Conservation (phyloP, 1,140 invertebrate genomes). For the Parasteatoda tepidariorum region DNA sequence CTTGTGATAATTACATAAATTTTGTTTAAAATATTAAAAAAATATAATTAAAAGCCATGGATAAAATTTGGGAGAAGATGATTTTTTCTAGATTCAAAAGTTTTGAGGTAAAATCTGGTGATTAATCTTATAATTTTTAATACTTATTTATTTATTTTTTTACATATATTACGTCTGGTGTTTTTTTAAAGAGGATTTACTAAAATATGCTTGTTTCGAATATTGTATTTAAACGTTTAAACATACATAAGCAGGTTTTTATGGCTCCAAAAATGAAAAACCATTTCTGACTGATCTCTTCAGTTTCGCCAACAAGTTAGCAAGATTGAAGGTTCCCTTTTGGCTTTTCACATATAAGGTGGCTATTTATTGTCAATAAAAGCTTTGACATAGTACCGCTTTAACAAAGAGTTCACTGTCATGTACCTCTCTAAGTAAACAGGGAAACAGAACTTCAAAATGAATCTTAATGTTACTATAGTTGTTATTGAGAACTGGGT, state of each 20-base stretch:
- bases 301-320: conserved; percentile 34
- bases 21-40: too few species aligned
- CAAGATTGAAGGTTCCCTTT: conserved; percentile 53
- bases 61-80: too few species aligned
- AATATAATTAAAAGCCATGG: too few species aligned
- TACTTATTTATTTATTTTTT: too few species aligned
- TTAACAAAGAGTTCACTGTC: conserved; percentile 37
- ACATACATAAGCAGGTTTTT: conserved; percentile 24
- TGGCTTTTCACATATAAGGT: conserved; percentile 44
- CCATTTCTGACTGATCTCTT: conserved; percentile 17
- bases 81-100: too few species aligned
- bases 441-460: conserved; percentile 38
- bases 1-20: too few species aligned
- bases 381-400: conserved; percentile 3
- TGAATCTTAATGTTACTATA: conserved; percentile 49
- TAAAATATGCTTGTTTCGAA: conserved; percentile 35
- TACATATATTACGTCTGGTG: too few species aligned
- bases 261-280: conserved; percentile 43
- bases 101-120: too few species aligned
- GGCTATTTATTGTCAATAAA: conserved; percentile 27
- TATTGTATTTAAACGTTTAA: conserved; percentile 14
- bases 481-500: conserved; percentile 39
- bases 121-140: too few species aligned
- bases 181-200: conserved; percentile 15
- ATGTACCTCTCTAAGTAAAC: conserved; percentile 25